Percentiles rank a stretch among this genome's conserved stretches.
Evolutionary conservation across 2,888 invertebrate genomes (phyloP).

Genomic region (Drosophila conformis): DNA sequence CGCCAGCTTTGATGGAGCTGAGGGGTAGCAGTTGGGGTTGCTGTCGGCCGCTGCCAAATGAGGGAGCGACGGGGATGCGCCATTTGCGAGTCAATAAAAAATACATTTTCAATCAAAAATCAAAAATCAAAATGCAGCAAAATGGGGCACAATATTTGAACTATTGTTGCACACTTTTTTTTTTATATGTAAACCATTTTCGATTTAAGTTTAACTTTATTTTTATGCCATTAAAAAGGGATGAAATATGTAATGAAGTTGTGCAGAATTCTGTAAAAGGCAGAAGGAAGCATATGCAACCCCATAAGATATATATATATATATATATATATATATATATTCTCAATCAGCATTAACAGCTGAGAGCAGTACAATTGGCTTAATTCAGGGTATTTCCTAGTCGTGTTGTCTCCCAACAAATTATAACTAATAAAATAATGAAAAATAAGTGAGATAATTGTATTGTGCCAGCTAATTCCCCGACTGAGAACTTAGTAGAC

Average conservation of each 20-base stretch:
- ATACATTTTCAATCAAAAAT: conserved; percentile 59
- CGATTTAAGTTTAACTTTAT: neutral
- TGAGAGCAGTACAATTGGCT: neutral
- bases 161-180: neutral
- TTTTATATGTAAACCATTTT: neutral
- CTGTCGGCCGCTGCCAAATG: conserved; percentile 45
- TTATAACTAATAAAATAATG: neutral
- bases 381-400: neutral
- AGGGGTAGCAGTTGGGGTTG: conserved; percentile 24
- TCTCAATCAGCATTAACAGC: neutral
- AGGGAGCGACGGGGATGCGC: conserved; percentile 25
- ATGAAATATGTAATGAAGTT: neutral
- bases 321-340: neutral
- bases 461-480: neutral
- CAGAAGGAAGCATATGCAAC: neutral
- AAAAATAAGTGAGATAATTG: neutral
- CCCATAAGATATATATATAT: too few species aligned
- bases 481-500: neutral
- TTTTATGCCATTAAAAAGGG: neutral
- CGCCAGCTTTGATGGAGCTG: conserved; percentile 57
- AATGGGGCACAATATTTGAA: neutral
- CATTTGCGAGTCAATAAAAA: conserved; percentile 61
- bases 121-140: conserved; percentile 9
- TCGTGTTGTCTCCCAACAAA: neutral
- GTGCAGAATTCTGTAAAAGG: neutral